A percentile compares a stretch with the other conserved stretches of the same genome.
These are phyloP conservation scores for Pemphredon lugubris DNA, from an alignment of 2,888 invertebrate genomes.

Conservation along the genomic window DNA sequence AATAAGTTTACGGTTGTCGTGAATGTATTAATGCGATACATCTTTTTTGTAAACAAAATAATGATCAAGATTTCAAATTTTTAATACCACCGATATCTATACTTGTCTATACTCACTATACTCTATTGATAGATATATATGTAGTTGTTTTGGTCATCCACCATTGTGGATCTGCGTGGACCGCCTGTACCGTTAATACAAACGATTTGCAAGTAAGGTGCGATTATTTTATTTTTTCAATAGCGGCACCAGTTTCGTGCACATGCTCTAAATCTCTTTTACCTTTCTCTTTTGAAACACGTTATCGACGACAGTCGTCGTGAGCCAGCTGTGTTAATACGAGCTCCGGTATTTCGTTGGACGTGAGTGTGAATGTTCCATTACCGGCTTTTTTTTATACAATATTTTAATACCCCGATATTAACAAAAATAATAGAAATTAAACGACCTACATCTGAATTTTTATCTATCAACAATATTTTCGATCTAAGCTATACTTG, in stretches of 20 bases:
- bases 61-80: too few relatives aligned
- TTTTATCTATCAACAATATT: too few relatives aligned
- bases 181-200: slow-evolving; percentile 16
- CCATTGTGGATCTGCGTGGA: too few relatives aligned
- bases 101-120: too few relatives aligned
- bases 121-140: too few relatives aligned
- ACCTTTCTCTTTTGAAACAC: slow-evolving; percentile 45
- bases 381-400: not conserved
- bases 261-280: slow-evolving; percentile 32
- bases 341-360: slow-evolving; percentile 14
- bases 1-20: too few relatives aligned
- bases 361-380: slow-evolving; percentile 3
- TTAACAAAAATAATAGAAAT: not conserved
- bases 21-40: too few relatives aligned
- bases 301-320: slow-evolving; percentile 12
- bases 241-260: slow-evolving; percentile 5
- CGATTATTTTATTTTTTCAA: not conserved
- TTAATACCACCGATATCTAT: too few relatives aligned
- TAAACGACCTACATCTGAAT: too few relatives aligned
- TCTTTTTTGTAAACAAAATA: too few relatives aligned
- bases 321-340: slow-evolving; percentile 22
- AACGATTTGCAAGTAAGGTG: slow-evolving; percentile 10
- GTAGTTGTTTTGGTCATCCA: too few relatives aligned
- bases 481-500: not conserved
- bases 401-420: not conserved